Percentiles rank a stretch among this genome's conserved stretches.
phyloP scores from a whole-genome alignment of 2,888 invertebrate species.

The Gortyna flavago region DNA sequence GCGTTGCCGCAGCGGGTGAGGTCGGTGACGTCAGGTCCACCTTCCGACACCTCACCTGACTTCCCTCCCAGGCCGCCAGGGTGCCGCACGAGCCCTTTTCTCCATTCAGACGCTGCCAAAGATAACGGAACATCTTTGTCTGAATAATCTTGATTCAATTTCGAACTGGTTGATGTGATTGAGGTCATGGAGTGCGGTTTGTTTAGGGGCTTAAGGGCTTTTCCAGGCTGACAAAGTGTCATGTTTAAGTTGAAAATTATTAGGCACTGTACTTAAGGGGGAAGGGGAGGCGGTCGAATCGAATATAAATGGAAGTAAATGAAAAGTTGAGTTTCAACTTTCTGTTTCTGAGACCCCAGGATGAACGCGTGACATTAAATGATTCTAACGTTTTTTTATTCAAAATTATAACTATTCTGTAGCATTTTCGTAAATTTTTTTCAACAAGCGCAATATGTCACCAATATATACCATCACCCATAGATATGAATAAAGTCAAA shows the following conservation, averaged over 20 bases:
- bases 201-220: background rate
- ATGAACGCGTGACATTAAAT: background rate
- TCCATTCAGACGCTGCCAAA: constrained; percentile 90
- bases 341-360: background rate
- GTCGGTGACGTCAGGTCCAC: constrained; percentile 87
- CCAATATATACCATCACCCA: background rate
- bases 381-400: background rate
- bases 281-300: background rate
- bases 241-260: background rate
- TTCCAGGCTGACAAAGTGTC: background rate
- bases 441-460: background rate
- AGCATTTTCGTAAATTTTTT: background rate
- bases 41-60: constrained; percentile 91
- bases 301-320: background rate
- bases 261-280: background rate
- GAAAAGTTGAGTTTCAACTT: background rate
- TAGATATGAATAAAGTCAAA: background rate
- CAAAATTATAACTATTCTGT: background rate
- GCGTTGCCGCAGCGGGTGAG: constrained; percentile 82
- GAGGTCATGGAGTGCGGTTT: constrained; percentile 37
- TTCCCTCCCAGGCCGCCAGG: constrained; percentile 92
- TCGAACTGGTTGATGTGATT: constrained; percentile 59
- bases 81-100: constrained; percentile 92
- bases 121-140: constrained; percentile 71
- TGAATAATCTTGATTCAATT: constrained; percentile 68